Base-by-base conservation (phyloP, 2,797 vertebrate genomes). In the Intellagama lesueurii region DNA sequence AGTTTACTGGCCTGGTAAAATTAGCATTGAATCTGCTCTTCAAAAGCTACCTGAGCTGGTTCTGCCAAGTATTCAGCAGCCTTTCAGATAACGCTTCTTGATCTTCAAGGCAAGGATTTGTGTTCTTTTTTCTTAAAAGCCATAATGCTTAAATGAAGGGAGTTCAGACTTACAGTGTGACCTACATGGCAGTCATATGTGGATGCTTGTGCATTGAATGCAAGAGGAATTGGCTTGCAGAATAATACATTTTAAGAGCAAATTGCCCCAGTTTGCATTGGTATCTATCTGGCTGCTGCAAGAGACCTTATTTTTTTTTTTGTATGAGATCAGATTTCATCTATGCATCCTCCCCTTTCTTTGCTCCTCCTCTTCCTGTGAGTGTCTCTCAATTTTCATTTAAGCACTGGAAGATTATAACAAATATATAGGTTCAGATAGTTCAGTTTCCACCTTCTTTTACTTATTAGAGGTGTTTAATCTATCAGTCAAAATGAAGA, bases 141-240 rank as follows among this genome's bases (percentile, higher is more conserved):
- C 32, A 35, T 76, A 2, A 69, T 76, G 1, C 6, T 75, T 78
- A 78, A 7, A 32, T 0, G 47, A 52, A 56, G 78, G 47, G 89
- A 7, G 79, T 35, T 78, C 0, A 12, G 72, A 9, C 72, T 56
- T n/a, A 68, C 70, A 0, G 16, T 30, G 5, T 35, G 80, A 85
- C 52, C 35, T 70, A 0, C 14, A 7, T 79, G 52, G 30, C 78
- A 44, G 68, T 80, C 76, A 35, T 85, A 0, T 76, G 0, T 12
- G 1, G 24, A 30, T 79, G 66, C n/a, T 88, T 86, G 1, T 14
- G 68, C 76, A 32, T 44, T 4, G 26, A 44, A 1, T 49, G 9
- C 32, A 64, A 35, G 80, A 77, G 68, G 52, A 77, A 5, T 70
- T 35, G 2, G 0, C 73, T 77, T 44, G 80, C 90, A 8, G 66